Percentiles rank a stretch among this genome's conserved stretches.
These are phyloP conservation scores for Itoplectis maculator DNA, from an alignment of 2,888 invertebrate genomes.

Conservation along the genomic window DNA sequence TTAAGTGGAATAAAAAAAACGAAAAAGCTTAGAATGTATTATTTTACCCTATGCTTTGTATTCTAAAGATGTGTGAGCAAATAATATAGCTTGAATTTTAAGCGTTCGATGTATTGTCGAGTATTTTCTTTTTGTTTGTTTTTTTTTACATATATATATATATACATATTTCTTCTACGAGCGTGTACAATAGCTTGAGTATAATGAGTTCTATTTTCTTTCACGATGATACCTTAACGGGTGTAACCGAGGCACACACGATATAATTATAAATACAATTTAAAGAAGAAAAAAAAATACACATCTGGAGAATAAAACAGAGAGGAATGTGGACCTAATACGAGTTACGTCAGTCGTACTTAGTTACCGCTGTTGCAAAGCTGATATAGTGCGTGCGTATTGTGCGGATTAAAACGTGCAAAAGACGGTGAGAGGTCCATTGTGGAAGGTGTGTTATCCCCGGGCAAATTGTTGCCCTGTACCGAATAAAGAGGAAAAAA, in stretches of 20 bases:
- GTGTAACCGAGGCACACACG: conserved; percentile 58
- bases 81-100: conserved; percentile 61
- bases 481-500: conserved; percentile 59
- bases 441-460: conserved; percentile 45
- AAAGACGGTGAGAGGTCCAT: conserved; percentile 44
- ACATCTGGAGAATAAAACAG: conserved; percentile 52
- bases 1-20: conserved; percentile 49
- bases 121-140: conserved; percentile 37
- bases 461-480: conserved; percentile 51
- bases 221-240: conserved; percentile 47
- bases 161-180: conserved; percentile 38
- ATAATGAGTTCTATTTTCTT: conserved; percentile 48
- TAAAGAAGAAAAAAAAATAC: conserved; percentile 41
- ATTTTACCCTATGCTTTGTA: conserved; percentile 65
- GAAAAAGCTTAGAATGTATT: conserved; percentile 54
- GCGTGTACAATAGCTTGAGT: conserved; percentile 67
- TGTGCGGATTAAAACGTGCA: conserved; percentile 39
- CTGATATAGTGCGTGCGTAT: conserved; percentile 37
- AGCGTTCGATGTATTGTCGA: conserved; percentile 43
- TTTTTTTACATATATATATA: background rate
- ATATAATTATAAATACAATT: conserved; percentile 45
- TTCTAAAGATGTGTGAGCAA: conserved; percentile 57
- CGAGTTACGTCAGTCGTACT: conserved; percentile 48
- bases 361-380: conserved; percentile 40
- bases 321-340: conserved; percentile 51